Conservation (phyloP, 1,140 invertebrate species). For the Drosophila guanche region DNA sequence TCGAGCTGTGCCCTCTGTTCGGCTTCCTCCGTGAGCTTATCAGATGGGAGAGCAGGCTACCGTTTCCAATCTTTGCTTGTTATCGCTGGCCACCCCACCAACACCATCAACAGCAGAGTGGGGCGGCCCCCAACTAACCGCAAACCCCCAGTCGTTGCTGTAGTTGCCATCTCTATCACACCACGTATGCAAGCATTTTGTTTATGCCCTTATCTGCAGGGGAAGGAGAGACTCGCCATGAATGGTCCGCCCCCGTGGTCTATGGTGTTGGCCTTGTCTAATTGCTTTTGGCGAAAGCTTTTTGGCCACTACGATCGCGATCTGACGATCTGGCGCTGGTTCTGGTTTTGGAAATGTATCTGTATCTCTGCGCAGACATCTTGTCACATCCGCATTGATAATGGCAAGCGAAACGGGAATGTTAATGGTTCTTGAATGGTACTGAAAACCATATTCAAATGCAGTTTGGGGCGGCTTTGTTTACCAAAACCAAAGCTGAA, state of each 20-base stretch:
- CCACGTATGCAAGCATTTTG: slow-evolving; percentile 8
- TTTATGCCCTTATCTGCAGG: slow-evolving; percentile 25
- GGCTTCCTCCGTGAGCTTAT: slow-evolving; percentile 21
- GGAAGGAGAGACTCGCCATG: background rate
- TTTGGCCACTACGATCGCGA: no score
- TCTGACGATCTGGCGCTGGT: no score
- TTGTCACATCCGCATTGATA: slow-evolving; percentile 29
- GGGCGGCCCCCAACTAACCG: slow-evolving; percentile 1
- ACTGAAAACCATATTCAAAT: no score
- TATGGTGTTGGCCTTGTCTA: slow-evolving; percentile 9
- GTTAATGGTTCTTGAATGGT: slow-evolving; percentile 1
- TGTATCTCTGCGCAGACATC: slow-evolving; percentile 29
- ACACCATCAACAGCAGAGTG: slow-evolving; percentile 9
- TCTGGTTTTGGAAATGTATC: background rate
- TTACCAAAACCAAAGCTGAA: no score
- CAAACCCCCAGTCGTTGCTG: background rate
- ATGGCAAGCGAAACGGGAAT: slow-evolving; percentile 17
- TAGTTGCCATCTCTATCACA: background rate
- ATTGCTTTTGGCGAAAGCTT: background rate
- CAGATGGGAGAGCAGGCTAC: slow-evolving; percentile 38
- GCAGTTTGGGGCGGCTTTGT: no score
- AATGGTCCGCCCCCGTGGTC: slow-evolving; percentile 11
- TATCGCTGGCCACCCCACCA: slow-evolving; percentile 14
- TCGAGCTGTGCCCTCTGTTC: slow-evolving; percentile 1
- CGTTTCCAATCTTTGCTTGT: slow-evolving; percentile 27